Evolutionary conservation across 2,113 vertebrate species (phyloP), one percentile per base, ranked within the genome.

Genomic region (Hymenochirus boettgeri): DNA sequence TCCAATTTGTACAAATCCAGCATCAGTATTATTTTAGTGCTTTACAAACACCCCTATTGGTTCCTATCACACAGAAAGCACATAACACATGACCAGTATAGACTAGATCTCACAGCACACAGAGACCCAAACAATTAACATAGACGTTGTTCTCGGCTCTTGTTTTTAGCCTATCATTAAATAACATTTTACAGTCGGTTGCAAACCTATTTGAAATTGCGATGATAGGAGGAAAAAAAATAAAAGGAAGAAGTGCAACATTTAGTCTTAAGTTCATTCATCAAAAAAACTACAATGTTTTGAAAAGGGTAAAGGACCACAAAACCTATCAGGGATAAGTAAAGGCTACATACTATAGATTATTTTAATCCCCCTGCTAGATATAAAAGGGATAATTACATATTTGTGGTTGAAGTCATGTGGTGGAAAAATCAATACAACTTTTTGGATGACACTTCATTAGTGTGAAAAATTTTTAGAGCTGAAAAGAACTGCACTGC

Each of bases 361-460:
- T 99, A 99, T 95, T 97, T 97, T 96, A 97, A 97, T 96, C 95
- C 95, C 91, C 94, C 89, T 91, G 95, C 93, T 95, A 96, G 94
- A 98, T 97, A 97, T 97, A 98, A 99, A 99, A 97, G 84, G 96
- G 93, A 99, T 98, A 98, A 99, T 99, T 97, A 99, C 95, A 98
- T 99, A 99, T 99, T 99, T 99, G 96, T 97, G 96, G 94, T 93
- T 91, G 93, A 95, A 93, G 90, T 92, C 93, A 92, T 97, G 93
- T 91, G 92, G 91, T 93, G 86, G 88, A 92, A 94, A 98, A 98
- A 98, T 98, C 95, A 97, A 99, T 98, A 98, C 92, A 85, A 91
- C 86, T 91, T 96, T 93, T 97, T 96, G 92, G 93, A 95, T 99
- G 96, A 99, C 96, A 98, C 95, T 98, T 99, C 95, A 98, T 99